Base-by-base conservation (phyloP, 2,797 vertebrate species). In the Ctenochaetus hawaiiensis region DNA sequence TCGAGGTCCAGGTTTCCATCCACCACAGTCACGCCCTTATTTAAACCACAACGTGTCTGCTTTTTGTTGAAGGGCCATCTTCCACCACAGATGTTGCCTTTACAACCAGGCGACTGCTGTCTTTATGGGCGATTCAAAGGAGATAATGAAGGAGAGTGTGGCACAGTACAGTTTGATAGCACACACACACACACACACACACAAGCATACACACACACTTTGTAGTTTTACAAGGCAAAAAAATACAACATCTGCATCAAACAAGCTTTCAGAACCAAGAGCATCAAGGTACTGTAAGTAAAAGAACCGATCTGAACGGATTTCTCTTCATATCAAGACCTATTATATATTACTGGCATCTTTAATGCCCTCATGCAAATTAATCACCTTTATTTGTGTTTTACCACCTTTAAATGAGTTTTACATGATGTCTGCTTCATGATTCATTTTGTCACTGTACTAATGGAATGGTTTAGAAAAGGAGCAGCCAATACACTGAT, bases 381-480 rank as follows among this genome's bases (percentile, higher is more conserved):
- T 89, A 39, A 88, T 90, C 87, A 84, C 59, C 8, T 8, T 48
- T 60, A 60, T 39, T 53, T 80, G 66, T 70, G 77, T 81, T 78
- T 74, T 51, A 77, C 77, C 54, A 71, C 71, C 20, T 79, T 70
- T 47, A 77, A 49, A 66, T 77, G 72, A 62, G n/a, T 59, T 78
- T 45, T 76, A 83, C 57, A 26, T 45, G 75, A 71, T 39, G 20
- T 71, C 45, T 64, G 65, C 56, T 66, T 75, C 26, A 57, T 72
- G 53, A 72, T 58, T 60, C 0, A 62, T 64, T 57, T 51, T 41
- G 56, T 63, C 34, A 77, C 67, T 72, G 85, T 72, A 78, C 76
- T 80, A 68, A 85, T 87, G 92, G 92, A 93, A 93, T 92, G 91
- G 72, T 91, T 89, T 67, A 54, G 72, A 88, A 68, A 86, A 82